Percentiles rank a stretch among this genome's conserved stretches.
phyloP scores from a whole-genome alignment of 2,113 vertebrate genomes.

The Sphaerodactylus townsendi region DNA sequence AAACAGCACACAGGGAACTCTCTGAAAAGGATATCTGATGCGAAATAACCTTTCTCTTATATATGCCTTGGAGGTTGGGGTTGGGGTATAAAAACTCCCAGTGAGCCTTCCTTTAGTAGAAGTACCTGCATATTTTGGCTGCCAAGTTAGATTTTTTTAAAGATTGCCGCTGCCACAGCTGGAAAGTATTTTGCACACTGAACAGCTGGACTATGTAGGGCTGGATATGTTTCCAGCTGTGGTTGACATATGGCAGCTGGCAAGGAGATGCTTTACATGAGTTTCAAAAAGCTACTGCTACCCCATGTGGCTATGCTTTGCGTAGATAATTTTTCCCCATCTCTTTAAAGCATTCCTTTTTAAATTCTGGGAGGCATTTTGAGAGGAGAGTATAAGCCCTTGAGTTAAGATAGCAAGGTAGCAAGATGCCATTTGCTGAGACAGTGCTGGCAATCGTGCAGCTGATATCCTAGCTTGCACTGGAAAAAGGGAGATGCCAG shows the following conservation, averaged over 20 bases:
- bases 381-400: not conserved
- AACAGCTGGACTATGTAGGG: constrained; percentile 39
- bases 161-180: constrained; percentile 15
- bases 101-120: not conserved
- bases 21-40: not conserved
- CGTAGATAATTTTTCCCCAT: not conserved
- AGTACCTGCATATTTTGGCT: constrained; percentile 1
- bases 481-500: too few relatives aligned
- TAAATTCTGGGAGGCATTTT: not conserved
- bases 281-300: constrained; percentile 20
- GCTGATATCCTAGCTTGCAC: too few relatives aligned
- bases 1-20: not conserved
- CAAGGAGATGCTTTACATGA: not conserved
- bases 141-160: not conserved
- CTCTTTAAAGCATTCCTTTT: not conserved
- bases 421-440: too few relatives aligned
- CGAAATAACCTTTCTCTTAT: not conserved
- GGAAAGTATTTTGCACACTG: constrained; percentile 31
- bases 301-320: constrained; percentile 6
- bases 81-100: not conserved
- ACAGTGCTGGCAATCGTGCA: too few relatives aligned
- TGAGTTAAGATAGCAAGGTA: not conserved
- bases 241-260: constrained; percentile 43
- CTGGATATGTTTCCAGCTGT: constrained; percentile 53
- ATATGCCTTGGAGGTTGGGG: not conserved